phyloP scores from a whole-genome alignment of 1,140 invertebrate genomes.

The Episyrphus balteatus region DNA sequence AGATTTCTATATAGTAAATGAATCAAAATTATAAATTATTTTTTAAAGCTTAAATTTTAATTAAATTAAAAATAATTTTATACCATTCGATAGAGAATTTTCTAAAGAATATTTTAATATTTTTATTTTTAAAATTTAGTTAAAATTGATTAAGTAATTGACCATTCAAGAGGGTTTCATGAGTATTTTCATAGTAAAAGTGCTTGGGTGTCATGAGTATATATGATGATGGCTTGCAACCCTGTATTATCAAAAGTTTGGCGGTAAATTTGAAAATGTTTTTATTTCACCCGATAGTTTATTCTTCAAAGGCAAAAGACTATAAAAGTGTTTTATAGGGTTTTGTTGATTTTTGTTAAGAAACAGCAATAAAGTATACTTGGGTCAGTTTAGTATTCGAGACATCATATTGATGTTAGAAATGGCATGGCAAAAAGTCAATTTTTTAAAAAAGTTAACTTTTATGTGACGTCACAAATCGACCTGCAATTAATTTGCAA shows the following conservation, averaged over 20 bases:
- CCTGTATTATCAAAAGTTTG: slow-evolving; percentile 9
- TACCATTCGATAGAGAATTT: slow-evolving; percentile 8
- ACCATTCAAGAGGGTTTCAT: slow-evolving; percentile 34
- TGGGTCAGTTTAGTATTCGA: background rate
- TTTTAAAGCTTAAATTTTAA: slow-evolving; percentile 7
- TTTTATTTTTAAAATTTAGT: slow-evolving; percentile 10
- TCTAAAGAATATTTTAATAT: slow-evolving; percentile 12
- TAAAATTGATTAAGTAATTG: slow-evolving; percentile 20
- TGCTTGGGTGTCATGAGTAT: slow-evolving; percentile 35
- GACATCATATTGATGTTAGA: background rate
- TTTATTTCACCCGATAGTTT: background rate
- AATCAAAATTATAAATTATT: too few species aligned
- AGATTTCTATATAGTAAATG: too few species aligned
- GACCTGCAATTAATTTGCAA: too few species aligned
- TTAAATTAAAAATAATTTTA: slow-evolving; percentile 9
- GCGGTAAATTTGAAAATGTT: slow-evolving; percentile 38
- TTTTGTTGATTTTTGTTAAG: too few species aligned
- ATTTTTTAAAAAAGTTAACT: too few species aligned
- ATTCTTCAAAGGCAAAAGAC: too few species aligned
- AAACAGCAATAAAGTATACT: background rate
- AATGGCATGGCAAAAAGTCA: too few species aligned
- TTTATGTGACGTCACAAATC: too few species aligned
- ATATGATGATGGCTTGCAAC: slow-evolving; percentile 5
- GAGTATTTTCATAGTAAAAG: slow-evolving; percentile 35
- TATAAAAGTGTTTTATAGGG: background rate